Evolutionary conservation across 92 coral and sea anemone species (phyloP).

Genomic region (Epizoanthus rinbou): DNA sequence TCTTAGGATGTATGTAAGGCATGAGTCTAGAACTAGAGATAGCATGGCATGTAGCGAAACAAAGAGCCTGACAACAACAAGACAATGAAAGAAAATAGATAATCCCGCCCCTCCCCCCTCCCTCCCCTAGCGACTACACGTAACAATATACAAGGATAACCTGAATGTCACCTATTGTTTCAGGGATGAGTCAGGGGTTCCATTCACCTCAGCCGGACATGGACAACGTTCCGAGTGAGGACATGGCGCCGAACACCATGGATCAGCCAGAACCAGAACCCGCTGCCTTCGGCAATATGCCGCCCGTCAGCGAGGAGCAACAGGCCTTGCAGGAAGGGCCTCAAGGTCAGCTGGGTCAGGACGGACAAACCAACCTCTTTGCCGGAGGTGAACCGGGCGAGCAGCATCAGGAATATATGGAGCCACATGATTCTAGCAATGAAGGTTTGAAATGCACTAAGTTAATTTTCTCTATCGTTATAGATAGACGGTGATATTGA

Average conservation of each 20-base stretch:
- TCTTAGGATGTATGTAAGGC: too few relatives aligned
- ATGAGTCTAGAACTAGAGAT: too few relatives aligned
- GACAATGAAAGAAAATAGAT: too few relatives aligned
- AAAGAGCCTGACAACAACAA: too few relatives aligned
- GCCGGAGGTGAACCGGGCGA: slow-evolving; percentile 18
- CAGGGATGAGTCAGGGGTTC: slow-evolving; percentile 29
- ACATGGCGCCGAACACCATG: slow-evolving; percentile 11
- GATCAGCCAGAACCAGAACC: background rate
- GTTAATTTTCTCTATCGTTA: too few relatives aligned
- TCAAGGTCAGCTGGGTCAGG: slow-evolving; percentile 32
- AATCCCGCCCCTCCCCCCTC: too few relatives aligned
- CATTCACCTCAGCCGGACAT: background rate
- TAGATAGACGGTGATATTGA: too few relatives aligned
- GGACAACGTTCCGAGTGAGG: slow-evolving; percentile 25
- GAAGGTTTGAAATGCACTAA: slow-evolving; percentile 5
- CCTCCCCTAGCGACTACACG: background rate
- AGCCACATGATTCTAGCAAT: slow-evolving; percentile 5
- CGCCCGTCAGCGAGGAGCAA: slow-evolving; percentile 36
- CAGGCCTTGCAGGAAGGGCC: slow-evolving; percentile 46
- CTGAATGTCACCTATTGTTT: background rate
- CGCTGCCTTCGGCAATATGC: slow-evolving; percentile 16
- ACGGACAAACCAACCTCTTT: slow-evolving; percentile 24
- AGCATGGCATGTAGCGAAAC: too few relatives aligned
- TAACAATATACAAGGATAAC: background rate
- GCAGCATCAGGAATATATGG: slow-evolving; percentile 38